Percentiles rank a stretch among this genome's conserved stretches.
Conservation (phyloP, 2,797 vertebrate genomes). For the Cryptoblepharus egeriae region DNA sequence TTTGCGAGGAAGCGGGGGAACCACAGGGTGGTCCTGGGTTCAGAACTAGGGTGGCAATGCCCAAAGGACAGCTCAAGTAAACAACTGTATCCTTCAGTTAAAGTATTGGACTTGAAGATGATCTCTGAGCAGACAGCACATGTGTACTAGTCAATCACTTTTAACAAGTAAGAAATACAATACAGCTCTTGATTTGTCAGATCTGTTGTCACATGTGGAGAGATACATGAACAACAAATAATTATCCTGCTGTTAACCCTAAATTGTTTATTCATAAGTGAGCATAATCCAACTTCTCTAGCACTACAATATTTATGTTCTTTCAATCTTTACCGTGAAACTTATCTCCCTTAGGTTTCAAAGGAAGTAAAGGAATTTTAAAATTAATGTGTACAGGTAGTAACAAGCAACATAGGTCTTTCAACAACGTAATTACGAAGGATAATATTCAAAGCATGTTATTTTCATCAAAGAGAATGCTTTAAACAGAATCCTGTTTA, state of each 20-base stretch:
- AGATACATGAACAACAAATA: not conserved
- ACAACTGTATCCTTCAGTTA: no score
- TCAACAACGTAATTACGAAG: conserved; percentile 65
- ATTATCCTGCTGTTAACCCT: conserved; percentile 41
- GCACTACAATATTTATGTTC: conserved; percentile 52
- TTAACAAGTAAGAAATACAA: no score
- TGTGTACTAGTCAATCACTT: no score
- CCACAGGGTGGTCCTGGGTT: no score
- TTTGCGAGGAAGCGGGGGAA: no score
- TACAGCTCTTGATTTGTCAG: no score
- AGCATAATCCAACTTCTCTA: conserved; percentile 63
- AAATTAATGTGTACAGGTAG: conserved; percentile 63
- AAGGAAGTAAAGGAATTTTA: not conserved
- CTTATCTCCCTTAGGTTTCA: conserved; percentile 62
- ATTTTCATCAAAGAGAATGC: conserved; percentile 71
- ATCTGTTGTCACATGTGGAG: no score
- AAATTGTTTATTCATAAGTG: conserved; percentile 44
- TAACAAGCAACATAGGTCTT: conserved; percentile 63
- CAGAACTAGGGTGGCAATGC: no score
- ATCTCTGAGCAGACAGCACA: no score
- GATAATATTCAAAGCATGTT: conserved; percentile 55
- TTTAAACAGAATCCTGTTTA: conserved; percentile 64
- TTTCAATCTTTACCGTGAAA: conserved; percentile 49
- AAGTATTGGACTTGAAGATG: no score
- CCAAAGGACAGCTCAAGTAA: no score